Conservation (phyloP, 1,140 invertebrate species). For the Drosophila parabipectinata region DNA sequence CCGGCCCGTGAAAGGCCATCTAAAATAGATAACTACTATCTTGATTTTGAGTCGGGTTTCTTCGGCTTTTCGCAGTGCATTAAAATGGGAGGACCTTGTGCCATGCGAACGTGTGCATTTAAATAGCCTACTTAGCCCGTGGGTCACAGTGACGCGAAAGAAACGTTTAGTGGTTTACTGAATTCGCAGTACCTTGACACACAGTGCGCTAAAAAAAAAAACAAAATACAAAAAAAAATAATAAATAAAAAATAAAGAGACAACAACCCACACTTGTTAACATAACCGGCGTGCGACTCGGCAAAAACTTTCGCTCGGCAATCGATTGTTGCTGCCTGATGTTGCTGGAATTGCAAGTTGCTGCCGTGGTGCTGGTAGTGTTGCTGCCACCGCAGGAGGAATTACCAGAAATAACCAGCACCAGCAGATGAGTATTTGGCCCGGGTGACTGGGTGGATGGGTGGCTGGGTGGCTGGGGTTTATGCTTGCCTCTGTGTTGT, state of each 20-base stretch:
- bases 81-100: conserved; percentile 1
- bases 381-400: conserved; percentile 11
- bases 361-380: conserved; percentile 8
- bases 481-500: conserved; percentile 4
- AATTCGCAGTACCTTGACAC: conserved; percentile 25
- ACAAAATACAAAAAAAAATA: background rate
- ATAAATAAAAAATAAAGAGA: conserved; percentile 4
- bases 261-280: conserved; percentile 61
- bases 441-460: too few relatives aligned
- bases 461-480: background rate
- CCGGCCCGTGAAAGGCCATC: conserved; percentile 20
- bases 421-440: conserved; percentile 6
- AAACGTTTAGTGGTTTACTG: background rate
- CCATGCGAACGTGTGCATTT: conserved; percentile 23
- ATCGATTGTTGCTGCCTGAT: conserved; percentile 10
- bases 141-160: background rate
- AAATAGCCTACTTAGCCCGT: conserved; percentile 8
- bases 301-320: conserved; percentile 60
- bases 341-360: conserved; percentile 1
- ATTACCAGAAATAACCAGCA: conserved; percentile 3
- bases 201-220: conserved; percentile 40
- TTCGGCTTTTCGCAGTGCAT: conserved; percentile 4
- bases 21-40: conserved; percentile 28
- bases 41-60: conserved; percentile 22
- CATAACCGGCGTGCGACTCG: conserved; percentile 36